A percentile compares a stretch with the other conserved stretches of the same genome.
These are phyloP conservation scores for Cataglyphis cursor DNA, from an alignment of 2,888 invertebrate genomes.

Conservation along the genomic window DNA sequence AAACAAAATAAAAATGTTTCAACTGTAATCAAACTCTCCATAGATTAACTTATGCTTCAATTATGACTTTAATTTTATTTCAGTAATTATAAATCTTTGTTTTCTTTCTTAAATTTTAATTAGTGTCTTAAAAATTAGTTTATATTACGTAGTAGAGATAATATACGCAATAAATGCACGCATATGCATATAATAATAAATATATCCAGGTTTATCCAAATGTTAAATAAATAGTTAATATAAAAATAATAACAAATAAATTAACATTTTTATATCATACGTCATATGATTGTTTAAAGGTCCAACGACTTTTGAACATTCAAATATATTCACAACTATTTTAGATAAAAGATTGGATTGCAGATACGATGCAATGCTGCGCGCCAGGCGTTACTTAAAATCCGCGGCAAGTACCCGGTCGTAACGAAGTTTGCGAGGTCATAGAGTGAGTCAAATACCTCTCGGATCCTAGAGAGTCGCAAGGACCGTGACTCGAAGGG, in stretches of 20 bases:
- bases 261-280: background rate
- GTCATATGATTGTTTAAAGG: background rate
- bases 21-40: background rate
- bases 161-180: background rate
- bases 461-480: background rate
- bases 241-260: background rate
- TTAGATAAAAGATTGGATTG: constrained; percentile 2
- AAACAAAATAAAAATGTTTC: too few species aligned
- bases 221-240: background rate
- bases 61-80: constrained; percentile 7
- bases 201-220: background rate
- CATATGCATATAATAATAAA: background rate
- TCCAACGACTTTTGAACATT: background rate
- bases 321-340: background rate
- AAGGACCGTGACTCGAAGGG: constrained; percentile 10
- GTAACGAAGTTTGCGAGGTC: constrained; percentile 37
- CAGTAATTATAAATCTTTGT: background rate
- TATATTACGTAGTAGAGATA: background rate
- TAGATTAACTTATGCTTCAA: background rate
- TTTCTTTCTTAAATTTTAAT: background rate
- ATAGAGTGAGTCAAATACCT: constrained; percentile 32
- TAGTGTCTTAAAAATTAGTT: background rate
- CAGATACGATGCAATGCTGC: background rate
- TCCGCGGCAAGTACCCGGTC: constrained; percentile 13
- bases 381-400: constrained; percentile 26